Evolutionary conservation across 2,797 vertebrate genomes (phyloP), one percentile per base, ranked within the genome.

Genomic region (Somateria mollissima): DNA sequence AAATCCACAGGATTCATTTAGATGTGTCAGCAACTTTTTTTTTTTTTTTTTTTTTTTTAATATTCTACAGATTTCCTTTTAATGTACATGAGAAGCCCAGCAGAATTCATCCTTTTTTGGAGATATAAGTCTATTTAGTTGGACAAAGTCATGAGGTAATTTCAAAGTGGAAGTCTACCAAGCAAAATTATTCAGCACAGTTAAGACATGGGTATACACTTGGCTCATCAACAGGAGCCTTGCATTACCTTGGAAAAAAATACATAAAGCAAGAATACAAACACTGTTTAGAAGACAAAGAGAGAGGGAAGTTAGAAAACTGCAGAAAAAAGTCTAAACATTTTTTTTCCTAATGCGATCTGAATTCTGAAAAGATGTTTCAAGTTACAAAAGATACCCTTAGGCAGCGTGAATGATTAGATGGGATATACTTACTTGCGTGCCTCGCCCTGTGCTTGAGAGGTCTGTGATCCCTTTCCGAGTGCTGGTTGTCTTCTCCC

Each of bases 381-480:
- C 64, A 37, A 73, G n/a, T 49, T 71, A 64, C n/a, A 71, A 84
- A 87, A 65, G 64, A 73, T 36, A 65, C 16, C 69, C 11, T 45
- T 34, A 76, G 84, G 72, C 90, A 90, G 58, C 53, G 36, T 92
- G 87, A 39, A 91, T 30, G 10, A 61, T 94, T 67, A 37, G 47
- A 66, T 47, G 24, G 79, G 90, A 86, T 76, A 89, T 98, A 99
- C 99, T 99, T 98, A 99, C 99, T 99, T 96, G 99, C 98, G 96
- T 99, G 99, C 89, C 97, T 98, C 0, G 99, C 98, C 84, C 98
- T 98, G 98, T 99, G 99, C 98, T 99, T 99, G 98, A 98, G 98
- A 94, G 99, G 99, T 98, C 98, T 98, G 92, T 96, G 98, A 95
- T 99, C 99, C 94, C 95, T 98, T 96, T 98, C 99, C 0, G 97